Evolutionary conservation across 2,797 vertebrate genomes (phyloP).

Genomic region (Knipowitschia caucasica): DNA sequence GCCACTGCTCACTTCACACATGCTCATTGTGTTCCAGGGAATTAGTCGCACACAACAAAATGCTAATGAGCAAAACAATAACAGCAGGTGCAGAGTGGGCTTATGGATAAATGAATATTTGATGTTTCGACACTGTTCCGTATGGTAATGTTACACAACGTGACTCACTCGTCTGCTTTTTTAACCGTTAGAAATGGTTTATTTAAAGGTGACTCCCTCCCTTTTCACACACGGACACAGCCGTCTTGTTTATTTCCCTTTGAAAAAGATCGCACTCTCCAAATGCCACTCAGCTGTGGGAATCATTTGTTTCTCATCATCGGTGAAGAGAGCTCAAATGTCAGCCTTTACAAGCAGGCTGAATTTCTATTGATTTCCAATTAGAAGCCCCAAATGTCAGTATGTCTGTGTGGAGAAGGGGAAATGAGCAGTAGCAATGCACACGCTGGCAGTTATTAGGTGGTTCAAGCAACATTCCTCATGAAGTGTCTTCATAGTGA

Average conservation of each 20-base stretch:
- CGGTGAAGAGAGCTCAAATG: slow-evolving; percentile 54
- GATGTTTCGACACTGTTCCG: not conserved
- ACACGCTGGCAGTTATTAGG: not conserved
- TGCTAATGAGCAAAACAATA: slow-evolving; percentile 10
- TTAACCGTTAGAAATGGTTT: too few species aligned
- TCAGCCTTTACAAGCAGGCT: slow-evolving; percentile 51
- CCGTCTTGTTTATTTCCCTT: slow-evolving; percentile 50
- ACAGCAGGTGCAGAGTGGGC: not conserved
- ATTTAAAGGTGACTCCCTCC: too few species aligned
- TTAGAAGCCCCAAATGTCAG: slow-evolving; percentile 51
- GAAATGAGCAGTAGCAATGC: slow-evolving; percentile 33
- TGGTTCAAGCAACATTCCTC: not conserved
- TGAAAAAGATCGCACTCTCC: slow-evolving; percentile 44
- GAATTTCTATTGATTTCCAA: slow-evolving; percentile 63
- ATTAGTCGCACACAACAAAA: not conserved
- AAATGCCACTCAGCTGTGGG: slow-evolving; percentile 58
- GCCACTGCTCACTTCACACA: not conserved
- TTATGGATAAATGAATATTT: slow-evolving; percentile 6
- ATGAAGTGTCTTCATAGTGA: not conserved
- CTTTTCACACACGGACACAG: slow-evolving; percentile 34
- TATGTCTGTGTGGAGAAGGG: slow-evolving; percentile 10
- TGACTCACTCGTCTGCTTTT: not conserved
- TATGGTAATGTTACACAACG: not conserved
- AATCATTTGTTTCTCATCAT: slow-evolving; percentile 66
- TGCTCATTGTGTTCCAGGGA: slow-evolving; percentile 3